Evolutionary conservation across 2,888 invertebrate species (phyloP), one percentile per base, ranked within the genome.

Genomic region (Slavum lentiscoides): DNA sequence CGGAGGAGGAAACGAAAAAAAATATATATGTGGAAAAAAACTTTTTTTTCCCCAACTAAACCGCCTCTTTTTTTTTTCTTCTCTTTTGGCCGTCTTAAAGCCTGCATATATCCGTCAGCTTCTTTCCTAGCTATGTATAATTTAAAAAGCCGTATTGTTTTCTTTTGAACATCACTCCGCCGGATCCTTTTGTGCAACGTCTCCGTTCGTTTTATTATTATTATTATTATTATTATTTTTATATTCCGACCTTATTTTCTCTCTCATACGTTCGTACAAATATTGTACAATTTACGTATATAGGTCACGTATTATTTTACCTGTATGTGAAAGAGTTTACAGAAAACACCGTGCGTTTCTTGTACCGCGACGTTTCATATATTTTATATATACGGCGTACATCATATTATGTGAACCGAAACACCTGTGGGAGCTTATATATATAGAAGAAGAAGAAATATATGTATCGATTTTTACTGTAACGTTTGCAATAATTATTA

Each of bases 111-210:
- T 43, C 43, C 76, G 43, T 67, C 55, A 39, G 49, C 23, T 61
- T 59, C 62, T 77, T 62, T 49, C 17, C 58, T 21, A 8, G 13
- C 49, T 11, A 61, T 62, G 8, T 62, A 77, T 61, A 61, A 62
- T 77, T 70, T 70, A 62, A 77, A 69, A 61, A 69, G 59, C 49
- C 61, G n/a, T 69, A 77, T 70, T 77, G 69, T 77, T 70, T 77
- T 77, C 61, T 69, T 77, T 70, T 62, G 69, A 77, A 77, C 43
- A 43, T 43, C 77, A 77, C 69, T 77, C 62, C 23, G 21, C 62
- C 53, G 62, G 30, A 61, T 61, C 77, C 77, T 62, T 77, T 69
- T 77, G n/a, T 68, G 30, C 58, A 17, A 23, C 59, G 68, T 68
- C 49, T 59, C 68, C 55, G 68, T 68, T 59, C 59, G 23, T 43